Evolutionary conservation across 2,888 invertebrate genomes (phyloP).

Genomic region (Noctua janthe): DNA sequence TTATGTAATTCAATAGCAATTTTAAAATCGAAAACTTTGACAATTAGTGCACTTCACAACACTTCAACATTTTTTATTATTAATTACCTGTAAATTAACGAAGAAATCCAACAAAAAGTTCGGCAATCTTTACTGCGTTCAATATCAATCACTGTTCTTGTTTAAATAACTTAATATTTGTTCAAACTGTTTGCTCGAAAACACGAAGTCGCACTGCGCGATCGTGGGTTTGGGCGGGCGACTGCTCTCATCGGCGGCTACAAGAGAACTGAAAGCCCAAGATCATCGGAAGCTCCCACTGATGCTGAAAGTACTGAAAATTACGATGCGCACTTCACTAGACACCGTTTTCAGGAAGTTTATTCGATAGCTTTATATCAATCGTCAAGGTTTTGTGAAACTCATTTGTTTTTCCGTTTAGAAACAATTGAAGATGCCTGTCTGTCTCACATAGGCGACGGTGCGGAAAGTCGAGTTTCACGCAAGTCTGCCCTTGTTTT

Average conservation of each 20-base stretch:
- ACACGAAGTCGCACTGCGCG: conserved; percentile 43
- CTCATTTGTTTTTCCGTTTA: not conserved
- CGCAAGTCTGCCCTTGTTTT: not conserved
- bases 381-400: not conserved
- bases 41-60: conserved; percentile 3
- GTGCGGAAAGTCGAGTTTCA: not conserved
- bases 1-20: not conserved
- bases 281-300: conserved; percentile 43
- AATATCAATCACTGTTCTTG: conserved; percentile 14
- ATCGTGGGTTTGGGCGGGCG: conserved; percentile 59
- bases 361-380: conserved; percentile 7
- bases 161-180: not conserved
- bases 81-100: conserved; percentile 21
- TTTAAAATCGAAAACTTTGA: not conserved
- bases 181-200: conserved; percentile 5
- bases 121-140: conserved; percentile 4
- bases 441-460: not conserved
- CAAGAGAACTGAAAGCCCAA: conserved; percentile 65
- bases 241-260: conserved; percentile 68
- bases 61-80: not conserved
- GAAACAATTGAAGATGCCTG: not conserved
- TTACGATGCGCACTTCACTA: conserved; percentile 36
- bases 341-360: conserved; percentile 15
- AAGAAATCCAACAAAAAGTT: not conserved
- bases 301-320: conserved; percentile 26